phyloP scores from a whole-genome alignment of 1,140 invertebrate genomes.

The Bombus waltoni region DNA sequence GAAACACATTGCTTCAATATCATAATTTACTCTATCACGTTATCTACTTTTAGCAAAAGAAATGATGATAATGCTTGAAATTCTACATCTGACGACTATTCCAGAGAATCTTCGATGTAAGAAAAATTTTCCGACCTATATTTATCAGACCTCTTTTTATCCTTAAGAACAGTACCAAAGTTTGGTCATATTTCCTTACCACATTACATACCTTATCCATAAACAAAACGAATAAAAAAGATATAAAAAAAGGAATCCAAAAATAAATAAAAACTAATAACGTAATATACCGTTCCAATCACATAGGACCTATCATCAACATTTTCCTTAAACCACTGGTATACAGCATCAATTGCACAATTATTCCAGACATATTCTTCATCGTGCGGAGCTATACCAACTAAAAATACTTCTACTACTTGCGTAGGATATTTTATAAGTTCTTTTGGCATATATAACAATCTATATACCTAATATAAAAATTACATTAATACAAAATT shows the following conservation, averaged over 20 bases:
- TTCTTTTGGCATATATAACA: constrained; percentile 74
- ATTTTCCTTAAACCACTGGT: constrained; percentile 73
- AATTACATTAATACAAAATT: constrained; percentile 5
- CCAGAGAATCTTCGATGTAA: too few relatives aligned
- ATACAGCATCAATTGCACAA: constrained; percentile 55
- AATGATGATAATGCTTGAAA: too few relatives aligned
- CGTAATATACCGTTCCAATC: constrained; percentile 70
- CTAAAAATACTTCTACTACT: constrained; percentile 76
- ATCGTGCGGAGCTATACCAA: constrained; percentile 73
- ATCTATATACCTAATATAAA: constrained; percentile 62
- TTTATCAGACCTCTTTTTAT: too few relatives aligned
- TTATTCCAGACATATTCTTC: constrained; percentile 77
- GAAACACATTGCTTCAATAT: too few relatives aligned
- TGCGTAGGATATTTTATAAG: constrained; percentile 65
- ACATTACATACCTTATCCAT: neutral
- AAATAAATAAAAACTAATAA: constrained; percentile 3
- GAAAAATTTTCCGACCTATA: too few relatives aligned
- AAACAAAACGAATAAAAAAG: neutral
- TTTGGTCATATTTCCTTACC: too few relatives aligned
- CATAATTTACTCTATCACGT: too few relatives aligned
- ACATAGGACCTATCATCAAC: constrained; percentile 62
- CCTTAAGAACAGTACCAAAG: too few relatives aligned
- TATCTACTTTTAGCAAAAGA: too few relatives aligned
- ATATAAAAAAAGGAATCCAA: neutral
- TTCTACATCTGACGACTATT: too few relatives aligned